Conservation (phyloP, 2,888 invertebrate species). For the Scrobipalpa costella region DNA sequence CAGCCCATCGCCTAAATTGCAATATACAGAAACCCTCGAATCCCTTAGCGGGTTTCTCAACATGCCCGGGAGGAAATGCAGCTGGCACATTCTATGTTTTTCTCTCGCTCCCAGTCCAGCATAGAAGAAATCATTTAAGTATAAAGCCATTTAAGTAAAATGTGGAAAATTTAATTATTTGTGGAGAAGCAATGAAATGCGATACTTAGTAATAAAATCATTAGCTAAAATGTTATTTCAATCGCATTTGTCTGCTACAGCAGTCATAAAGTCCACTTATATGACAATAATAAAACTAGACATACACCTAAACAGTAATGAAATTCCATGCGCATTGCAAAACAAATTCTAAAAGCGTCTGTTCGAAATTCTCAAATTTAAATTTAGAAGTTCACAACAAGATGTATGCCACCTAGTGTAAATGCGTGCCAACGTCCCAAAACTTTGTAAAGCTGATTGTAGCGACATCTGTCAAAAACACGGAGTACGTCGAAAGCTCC, state of each 20-base stretch:
- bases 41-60: too few species aligned
- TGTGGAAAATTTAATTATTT: not conserved
- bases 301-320: not conserved
- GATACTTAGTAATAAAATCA: not conserved
- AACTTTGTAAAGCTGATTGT: not conserved
- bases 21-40: too few species aligned
- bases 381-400: constrained; percentile 5
- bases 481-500: not conserved
- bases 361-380: constrained; percentile 1
- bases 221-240: constrained; percentile 4
- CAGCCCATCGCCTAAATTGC: too few species aligned
- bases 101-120: too few species aligned
- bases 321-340: constrained; percentile 10
- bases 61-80: too few species aligned
- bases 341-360: constrained; percentile 11
- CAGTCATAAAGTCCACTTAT: not conserved
- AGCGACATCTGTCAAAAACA: not conserved
- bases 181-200: not conserved
- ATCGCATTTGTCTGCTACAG: not conserved
- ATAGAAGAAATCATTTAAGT: too few species aligned
- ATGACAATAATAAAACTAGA: not conserved
- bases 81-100: too few species aligned
- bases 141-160: too few species aligned
- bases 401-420: constrained; percentile 7
- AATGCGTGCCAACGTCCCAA: not conserved